Evolutionary conservation across 1,140 invertebrate genomes (phyloP).

Genomic region (Megalopta genalis): DNA sequence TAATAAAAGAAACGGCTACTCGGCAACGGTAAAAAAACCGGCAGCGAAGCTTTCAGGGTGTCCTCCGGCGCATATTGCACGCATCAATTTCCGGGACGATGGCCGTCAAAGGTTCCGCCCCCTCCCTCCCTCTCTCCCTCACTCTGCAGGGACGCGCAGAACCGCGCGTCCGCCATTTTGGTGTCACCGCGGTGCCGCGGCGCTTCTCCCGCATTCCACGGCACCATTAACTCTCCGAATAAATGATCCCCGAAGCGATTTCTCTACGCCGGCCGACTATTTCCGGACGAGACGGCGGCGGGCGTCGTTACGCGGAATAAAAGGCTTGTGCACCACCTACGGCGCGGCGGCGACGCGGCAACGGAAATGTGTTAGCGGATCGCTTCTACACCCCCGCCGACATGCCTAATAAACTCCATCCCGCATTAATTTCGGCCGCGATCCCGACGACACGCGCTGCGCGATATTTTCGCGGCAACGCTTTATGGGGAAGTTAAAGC

Average conservation of each 20-base stretch:
- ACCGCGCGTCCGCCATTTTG: conserved; percentile 48
- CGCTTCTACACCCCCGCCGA: conserved; percentile 1
- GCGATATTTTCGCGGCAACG: not conserved
- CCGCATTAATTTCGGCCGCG: not conserved
- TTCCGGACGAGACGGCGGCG: conserved; percentile 48
- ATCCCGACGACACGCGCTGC: not conserved
- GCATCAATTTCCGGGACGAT: conserved; percentile 58
- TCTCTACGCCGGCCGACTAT: conserved; percentile 51
- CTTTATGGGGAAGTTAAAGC: not conserved
- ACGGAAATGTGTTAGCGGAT: conserved; percentile 54
- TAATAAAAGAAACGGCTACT: conserved; percentile 37
- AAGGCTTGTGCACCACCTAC: conserved; percentile 45
- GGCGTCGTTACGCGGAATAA: conserved; percentile 59
- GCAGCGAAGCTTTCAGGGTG: conserved; percentile 35
- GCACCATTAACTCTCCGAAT: conserved; percentile 64
- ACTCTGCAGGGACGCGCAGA: too few species aligned
- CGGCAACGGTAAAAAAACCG: conserved; percentile 20
- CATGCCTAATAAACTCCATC: not conserved
- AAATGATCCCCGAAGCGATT: conserved; percentile 62
- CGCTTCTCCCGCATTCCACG: conserved; percentile 42
- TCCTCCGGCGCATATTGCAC: conserved; percentile 31
- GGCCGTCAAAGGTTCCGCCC: conserved; percentile 28
- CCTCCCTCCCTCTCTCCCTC: too few species aligned
- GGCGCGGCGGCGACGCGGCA: conserved; percentile 20
- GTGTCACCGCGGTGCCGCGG: conserved; percentile 56